These are phyloP conservation scores for Parochlus steinenii DNA, from an alignment of 2,888 invertebrate genomes.

Conservation along the genomic window DNA sequence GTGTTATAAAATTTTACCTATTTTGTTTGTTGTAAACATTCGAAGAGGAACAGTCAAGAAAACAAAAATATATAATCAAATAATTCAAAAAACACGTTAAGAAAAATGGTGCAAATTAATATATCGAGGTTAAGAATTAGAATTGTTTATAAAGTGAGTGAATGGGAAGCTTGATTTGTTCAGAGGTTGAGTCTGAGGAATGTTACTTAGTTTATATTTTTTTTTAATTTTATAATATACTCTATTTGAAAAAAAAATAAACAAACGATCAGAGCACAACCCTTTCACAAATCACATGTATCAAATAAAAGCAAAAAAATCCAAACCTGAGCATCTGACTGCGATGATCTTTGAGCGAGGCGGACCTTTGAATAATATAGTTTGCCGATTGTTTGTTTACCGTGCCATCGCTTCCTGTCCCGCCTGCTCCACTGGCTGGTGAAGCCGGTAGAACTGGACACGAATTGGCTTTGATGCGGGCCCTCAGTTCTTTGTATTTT, in stretches of 20 bases:
- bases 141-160: too few species aligned
- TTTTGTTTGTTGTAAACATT: background rate
- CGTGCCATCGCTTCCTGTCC: constrained; percentile 19
- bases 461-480: constrained; percentile 75
- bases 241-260: too few species aligned
- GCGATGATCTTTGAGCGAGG: constrained; percentile 38
- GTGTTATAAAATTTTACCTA: too few species aligned
- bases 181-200: too few species aligned
- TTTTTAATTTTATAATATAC: constrained; percentile 6
- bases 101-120: background rate
- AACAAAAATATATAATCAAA: background rate
- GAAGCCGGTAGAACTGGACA: constrained; percentile 55
- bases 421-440: constrained; percentile 29
- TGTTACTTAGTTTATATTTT: too few species aligned
- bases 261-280: too few species aligned
- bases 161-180: too few species aligned
- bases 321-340: constrained; percentile 27
- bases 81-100: background rate
- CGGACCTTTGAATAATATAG: constrained; percentile 38
- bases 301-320: background rate
- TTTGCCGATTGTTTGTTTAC: constrained; percentile 32
- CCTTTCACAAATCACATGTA: constrained; percentile 1
- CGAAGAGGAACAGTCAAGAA: too few species aligned
- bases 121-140: background rate
- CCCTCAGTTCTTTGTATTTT: constrained; percentile 73